Evolutionary conservation across 2,113 vertebrate species (phyloP).

Genomic region (Scomber colias): DNA sequence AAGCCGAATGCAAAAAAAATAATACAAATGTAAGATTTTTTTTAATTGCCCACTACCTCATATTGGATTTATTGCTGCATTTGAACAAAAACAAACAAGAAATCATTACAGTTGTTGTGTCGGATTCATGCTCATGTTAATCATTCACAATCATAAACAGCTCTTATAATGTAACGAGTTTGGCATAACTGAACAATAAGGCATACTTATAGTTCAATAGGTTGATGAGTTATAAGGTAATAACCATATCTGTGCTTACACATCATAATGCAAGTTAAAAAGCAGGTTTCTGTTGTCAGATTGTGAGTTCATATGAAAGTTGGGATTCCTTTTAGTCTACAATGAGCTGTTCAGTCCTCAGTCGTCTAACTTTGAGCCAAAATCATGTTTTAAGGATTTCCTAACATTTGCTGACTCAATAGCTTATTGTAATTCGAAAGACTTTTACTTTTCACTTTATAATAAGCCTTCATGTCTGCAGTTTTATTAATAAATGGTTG

Average conservation of each 20-base stretch:
- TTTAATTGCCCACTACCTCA: slow-evolving; percentile 46
- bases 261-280: not conserved
- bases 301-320: not conserved
- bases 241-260: not conserved
- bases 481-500: not conserved
- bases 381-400: not conserved
- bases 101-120: not conserved
- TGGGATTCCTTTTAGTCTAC: not conserved
- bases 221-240: not conserved
- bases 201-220: not conserved
- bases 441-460: not conserved
- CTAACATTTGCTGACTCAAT: not conserved
- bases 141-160: not conserved
- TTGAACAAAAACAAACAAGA: not conserved
- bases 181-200: not conserved
- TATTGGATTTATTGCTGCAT: slow-evolving; percentile 12
- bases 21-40: slow-evolving; percentile 84
- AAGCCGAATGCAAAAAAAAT: slow-evolving; percentile 83
- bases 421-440: not conserved
- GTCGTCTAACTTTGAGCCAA: too few relatives aligned
- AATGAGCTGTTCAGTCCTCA: too few relatives aligned
- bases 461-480: not conserved
- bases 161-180: not conserved
- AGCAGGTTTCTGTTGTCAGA: not conserved
- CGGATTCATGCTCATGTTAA: not conserved